Evolutionary conservation across 2,888 invertebrate species (phyloP), one percentile per base, ranked within the genome.

Genomic region (Drosophila nr. perissopoda): DNA sequence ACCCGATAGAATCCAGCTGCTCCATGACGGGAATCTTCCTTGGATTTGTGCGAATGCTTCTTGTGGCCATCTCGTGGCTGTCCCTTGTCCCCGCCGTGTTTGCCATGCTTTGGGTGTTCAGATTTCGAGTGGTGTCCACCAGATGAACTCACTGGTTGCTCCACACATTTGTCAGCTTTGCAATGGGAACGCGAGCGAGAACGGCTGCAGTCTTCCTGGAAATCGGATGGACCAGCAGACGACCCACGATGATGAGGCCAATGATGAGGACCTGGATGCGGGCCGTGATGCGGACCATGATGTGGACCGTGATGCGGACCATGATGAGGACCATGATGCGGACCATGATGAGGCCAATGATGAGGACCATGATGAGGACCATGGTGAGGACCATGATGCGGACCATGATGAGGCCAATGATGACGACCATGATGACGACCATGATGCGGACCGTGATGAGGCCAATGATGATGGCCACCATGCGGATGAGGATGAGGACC

Each of bases 181-280:
- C 54, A 34, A n/a, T 58, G 54, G 33, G 54, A 56, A 2, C 48
- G 65, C 2, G 80, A 66, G 11, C 21, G 52, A 0, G 64, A 74
- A 2, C 54, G 75, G 18, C 59, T 36, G 13, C 61, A 13, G 46
- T 46, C 21, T 1, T 46, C 21, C 46, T 21, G 21, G 13, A 21
- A 13, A 46, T 46, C 46, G 13, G 21, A 21, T 46, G 29, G 56
- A 13, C 54, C 53, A 21, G 16, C 33, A 29, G 48, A 52, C 6
- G 29, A 40, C 1, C 53, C 73, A 42, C 49, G 54, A 16, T 53
- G 42, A 33, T 33, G 16, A 31, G 46, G 18, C 27, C 59, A 52
- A 52, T 29, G 51, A 36, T 54, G 60, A 38, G 18, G 67, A 11
- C 13, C 31, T 57, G 42, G 36, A 18, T 18, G 36, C 6, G 34